Percentiles rank a stretch among this genome's conserved stretches.
These are phyloP conservation scores for Montipora efflorescens DNA, from an alignment of 64 coral and sea anemone genomes.

Conservation along the genomic window DNA sequence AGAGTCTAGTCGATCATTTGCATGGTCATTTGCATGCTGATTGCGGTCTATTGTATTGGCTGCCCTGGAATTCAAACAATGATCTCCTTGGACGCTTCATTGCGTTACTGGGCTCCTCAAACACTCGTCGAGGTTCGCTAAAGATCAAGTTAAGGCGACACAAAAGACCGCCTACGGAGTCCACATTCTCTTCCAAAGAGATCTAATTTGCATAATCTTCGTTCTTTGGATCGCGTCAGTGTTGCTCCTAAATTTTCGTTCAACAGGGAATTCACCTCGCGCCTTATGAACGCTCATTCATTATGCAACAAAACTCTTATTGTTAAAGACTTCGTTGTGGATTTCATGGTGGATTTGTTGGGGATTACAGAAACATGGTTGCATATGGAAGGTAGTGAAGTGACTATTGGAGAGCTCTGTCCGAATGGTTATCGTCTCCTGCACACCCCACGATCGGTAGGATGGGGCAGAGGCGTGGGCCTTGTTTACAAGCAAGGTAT, in stretches of 20 bases:
- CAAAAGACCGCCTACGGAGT: slow-evolving; percentile 12
- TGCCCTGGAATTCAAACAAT: neutral
- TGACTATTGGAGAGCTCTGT: slow-evolving; percentile 50
- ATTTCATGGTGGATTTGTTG: slow-evolving; percentile 19
- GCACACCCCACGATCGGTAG: slow-evolving; percentile 14
- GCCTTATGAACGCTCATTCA: slow-evolving; percentile 34
- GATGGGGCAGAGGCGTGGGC: slow-evolving; percentile 22
- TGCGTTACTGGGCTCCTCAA: neutral
- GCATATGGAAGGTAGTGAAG: slow-evolving; percentile 1
- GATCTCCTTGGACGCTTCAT: neutral
- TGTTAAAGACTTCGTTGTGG: slow-evolving; percentile 40
- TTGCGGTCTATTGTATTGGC: too few relatives aligned
- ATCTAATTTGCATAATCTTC: slow-evolving; percentile 15
- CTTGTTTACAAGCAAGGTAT: slow-evolving; percentile 53
- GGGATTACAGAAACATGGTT: slow-evolving; percentile 42
- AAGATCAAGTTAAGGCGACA: neutral
- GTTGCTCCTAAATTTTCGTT: slow-evolving; percentile 34
- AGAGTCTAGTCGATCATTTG: too few relatives aligned
- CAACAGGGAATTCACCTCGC: slow-evolving; percentile 21
- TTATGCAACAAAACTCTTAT: slow-evolving; percentile 45
- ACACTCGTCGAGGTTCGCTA: neutral
- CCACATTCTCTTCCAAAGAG: slow-evolving; percentile 7
- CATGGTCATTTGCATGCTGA: too few relatives aligned
- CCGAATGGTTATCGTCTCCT: slow-evolving; percentile 49
- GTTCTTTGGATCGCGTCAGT: slow-evolving; percentile 8